phyloP scores from a whole-genome alignment of 2,797 vertebrate genomes.

The Setipinna tenuifilis region DNA sequence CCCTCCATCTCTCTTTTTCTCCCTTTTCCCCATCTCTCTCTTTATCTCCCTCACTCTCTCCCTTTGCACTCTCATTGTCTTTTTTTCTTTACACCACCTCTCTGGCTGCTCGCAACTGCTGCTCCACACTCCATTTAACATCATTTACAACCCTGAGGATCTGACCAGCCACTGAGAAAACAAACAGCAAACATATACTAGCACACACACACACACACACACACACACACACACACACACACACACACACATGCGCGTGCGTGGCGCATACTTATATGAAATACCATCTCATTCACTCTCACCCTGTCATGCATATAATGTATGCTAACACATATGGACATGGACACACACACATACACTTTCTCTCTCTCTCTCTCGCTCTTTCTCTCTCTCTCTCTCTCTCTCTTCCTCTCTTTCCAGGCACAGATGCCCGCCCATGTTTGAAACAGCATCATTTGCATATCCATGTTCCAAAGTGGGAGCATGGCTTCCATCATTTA shows the following conservation, averaged over 20 bases:
- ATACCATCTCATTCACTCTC: not conserved
- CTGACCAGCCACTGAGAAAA: constrained; percentile 15
- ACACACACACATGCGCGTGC: constrained; percentile 1
- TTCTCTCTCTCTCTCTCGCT: no score
- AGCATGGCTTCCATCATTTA: constrained; percentile 6
- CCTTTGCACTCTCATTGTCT: not conserved
- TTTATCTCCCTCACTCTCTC: no score
- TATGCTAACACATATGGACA: not conserved
- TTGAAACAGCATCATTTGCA: not conserved
- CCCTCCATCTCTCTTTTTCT: no score
- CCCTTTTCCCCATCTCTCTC: no score
- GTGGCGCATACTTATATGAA: not conserved
- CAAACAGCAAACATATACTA: not conserved
- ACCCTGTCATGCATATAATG: not conserved
- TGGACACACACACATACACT: not conserved
- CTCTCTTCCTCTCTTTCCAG: not conserved
- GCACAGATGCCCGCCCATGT: not conserved
- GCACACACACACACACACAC: not conserved
- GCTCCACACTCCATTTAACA: constrained; percentile 12
- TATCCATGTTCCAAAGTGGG: not conserved
- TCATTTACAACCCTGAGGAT: not conserved
- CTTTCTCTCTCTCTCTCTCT: no score
- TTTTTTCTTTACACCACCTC: not conserved
- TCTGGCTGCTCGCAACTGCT: not conserved
- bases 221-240: not conserved